These are phyloP conservation scores for Dromiciops gliroides DNA, from an alignment of 2,113 vertebrate genomes.

Conservation along the genomic window DNA sequence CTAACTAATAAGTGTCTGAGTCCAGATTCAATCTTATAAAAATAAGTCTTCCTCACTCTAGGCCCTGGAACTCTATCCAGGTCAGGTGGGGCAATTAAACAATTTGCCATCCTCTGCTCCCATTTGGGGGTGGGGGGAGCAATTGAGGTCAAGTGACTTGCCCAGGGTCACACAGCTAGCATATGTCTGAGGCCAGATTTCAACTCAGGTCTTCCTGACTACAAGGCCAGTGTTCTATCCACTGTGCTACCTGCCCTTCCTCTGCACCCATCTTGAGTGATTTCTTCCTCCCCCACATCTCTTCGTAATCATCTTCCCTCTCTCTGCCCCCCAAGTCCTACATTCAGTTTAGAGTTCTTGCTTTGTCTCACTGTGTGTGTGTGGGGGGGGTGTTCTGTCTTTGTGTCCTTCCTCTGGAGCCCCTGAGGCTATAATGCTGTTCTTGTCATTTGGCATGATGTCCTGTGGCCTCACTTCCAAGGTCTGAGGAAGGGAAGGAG, in stretches of 20 bases:
- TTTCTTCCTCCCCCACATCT: conserved; percentile 80
- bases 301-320: conserved; percentile 73
- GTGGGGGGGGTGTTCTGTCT: background rate
- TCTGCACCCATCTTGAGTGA: conserved; percentile 67
- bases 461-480: conserved; percentile 70
- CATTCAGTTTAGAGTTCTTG: conserved; percentile 73
- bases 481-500: conserved; percentile 64
- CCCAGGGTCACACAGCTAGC: too few relatives aligned
- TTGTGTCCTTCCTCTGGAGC: conserved; percentile 22
- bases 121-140: too few relatives aligned
- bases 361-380: conserved; percentile 61
- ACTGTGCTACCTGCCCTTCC: background rate
- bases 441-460: conserved; percentile 49
- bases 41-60: background rate
- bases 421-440: conserved; percentile 33
- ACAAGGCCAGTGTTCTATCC: background rate
- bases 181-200: background rate
- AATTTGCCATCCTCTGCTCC: conserved; percentile 51
- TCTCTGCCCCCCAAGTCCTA: conserved; percentile 73
- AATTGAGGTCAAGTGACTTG: background rate
- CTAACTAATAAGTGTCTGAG: background rate
- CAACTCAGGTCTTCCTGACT: background rate
- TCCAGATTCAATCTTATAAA: background rate
- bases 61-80: background rate
- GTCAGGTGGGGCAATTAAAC: conserved; percentile 63